phyloP scores from a whole-genome alignment of 2,888 invertebrate genomes.

The Auanema freiburgensis region DNA sequence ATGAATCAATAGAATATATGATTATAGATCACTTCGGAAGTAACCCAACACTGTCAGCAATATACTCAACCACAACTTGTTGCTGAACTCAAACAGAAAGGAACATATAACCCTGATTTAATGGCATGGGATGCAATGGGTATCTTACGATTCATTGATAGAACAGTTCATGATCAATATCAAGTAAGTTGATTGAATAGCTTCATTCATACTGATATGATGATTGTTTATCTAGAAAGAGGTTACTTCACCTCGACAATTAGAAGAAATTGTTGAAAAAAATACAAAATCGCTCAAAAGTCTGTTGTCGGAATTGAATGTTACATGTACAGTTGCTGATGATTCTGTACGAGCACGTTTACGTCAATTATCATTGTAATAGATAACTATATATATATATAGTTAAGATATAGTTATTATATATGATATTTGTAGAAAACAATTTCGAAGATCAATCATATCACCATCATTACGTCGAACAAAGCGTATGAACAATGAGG shows the following conservation, averaged over 20 bases:
- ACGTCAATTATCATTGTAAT: slow-evolving; percentile 57
- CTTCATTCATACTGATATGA: background rate
- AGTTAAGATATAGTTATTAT: background rate
- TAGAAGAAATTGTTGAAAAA: slow-evolving; percentile 51
- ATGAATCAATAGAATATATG: slow-evolving; percentile 23
- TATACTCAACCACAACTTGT: slow-evolving; percentile 39
- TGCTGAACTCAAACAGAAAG: slow-evolving; percentile 42
- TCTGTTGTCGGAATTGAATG: slow-evolving; percentile 58
- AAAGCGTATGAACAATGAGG: slow-evolving; percentile 37
- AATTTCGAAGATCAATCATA: slow-evolving; percentile 53
- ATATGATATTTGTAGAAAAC: slow-evolving; percentile 27
- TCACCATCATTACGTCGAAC: slow-evolving; percentile 52
- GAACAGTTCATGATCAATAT: slow-evolving; percentile 60
- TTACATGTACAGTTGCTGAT: slow-evolving; percentile 57
- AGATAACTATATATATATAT: slow-evolving; percentile 1
- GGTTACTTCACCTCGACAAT: slow-evolving; percentile 25
- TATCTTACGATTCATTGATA: slow-evolving; percentile 61
- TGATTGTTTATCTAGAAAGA: slow-evolving; percentile 34
- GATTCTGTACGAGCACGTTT: slow-evolving; percentile 47
- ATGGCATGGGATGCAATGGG: slow-evolving; percentile 65
- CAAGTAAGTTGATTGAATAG: slow-evolving; percentile 44
- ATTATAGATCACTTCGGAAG: background rate
- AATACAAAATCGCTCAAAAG: slow-evolving; percentile 62
- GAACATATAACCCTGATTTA: slow-evolving; percentile 63
- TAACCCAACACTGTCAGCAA: slow-evolving; percentile 29